Base-by-base conservation (phyloP, 2,888 invertebrate species). In the Entomobrya multifasciata region DNA sequence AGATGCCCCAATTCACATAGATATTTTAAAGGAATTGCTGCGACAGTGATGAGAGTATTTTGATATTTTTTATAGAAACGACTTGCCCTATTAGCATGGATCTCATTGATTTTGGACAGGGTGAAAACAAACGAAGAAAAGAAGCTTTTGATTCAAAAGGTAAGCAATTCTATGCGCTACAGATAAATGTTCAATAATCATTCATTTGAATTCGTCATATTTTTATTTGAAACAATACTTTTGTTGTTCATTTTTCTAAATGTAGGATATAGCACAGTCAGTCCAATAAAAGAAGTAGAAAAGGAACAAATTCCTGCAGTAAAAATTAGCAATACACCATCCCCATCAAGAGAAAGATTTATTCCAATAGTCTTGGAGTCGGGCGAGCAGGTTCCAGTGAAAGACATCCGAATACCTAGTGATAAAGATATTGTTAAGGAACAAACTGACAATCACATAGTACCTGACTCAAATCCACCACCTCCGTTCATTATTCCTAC, bases 401-500 rank as follows among this genome's bases (percentile, higher is more conserved):
- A 79, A 17, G 17, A 36, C 0, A 27, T 47, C 1, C 47, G 4
- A 10, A 13, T 13, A 62, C 62, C 57, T 1, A 36, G 17, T 6
- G 57, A 17, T 13, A 41, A n/a, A n/a, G n/a, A 52, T 1, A 62
- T n/a, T 5, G 13, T 2, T 0, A 27, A 70, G 8, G 49, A 62
- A 27, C 2, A 44, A 47, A 44, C 44, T 0, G 70, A 44, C 25
- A 62, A 30, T 62, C 78, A 65, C 47, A 20, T 79, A n/a, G 67
- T 70, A 70, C 49, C 81, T 49, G 81, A 70, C 41, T 22, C 70
- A 36, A 81, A 82, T 22, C 86, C 86, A 2, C 47, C 88, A 8
- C 89, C 89, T 1, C 88, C 88, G 10, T 89, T 88, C 47, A 88
- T 89, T 25, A 67, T 89, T 49, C 88, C 89, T 11, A 78, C 88